Evolutionary conservation across 1,140 invertebrate genomes (phyloP).

Genomic region (Trissolcus basalis): DNA sequence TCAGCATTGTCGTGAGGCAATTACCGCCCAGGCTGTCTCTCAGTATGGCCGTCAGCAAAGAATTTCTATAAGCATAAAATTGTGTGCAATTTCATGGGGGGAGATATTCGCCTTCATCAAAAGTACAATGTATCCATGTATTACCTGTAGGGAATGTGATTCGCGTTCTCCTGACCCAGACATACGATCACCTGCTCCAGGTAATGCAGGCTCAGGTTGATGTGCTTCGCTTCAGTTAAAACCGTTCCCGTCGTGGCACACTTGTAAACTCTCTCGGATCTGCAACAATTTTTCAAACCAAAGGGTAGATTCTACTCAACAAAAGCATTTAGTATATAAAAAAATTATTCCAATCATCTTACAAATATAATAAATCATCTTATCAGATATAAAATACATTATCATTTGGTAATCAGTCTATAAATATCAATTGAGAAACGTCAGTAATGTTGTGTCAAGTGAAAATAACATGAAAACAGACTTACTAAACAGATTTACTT

Average conservation of each 20-base stretch:
- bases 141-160: constrained; percentile 80
- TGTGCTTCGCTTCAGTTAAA: constrained; percentile 67
- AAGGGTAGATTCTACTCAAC: too few species aligned
- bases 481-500: too few species aligned
- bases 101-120: constrained; percentile 18
- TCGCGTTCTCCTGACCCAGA: constrained; percentile 77
- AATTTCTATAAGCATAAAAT: constrained; percentile 74
- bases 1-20: constrained; percentile 82
- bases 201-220: constrained; percentile 80
- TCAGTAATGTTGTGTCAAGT: too few species aligned
- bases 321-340: too few species aligned
- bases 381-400: too few species aligned
- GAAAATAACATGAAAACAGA: too few species aligned
- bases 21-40: constrained; percentile 82
- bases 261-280: constrained; percentile 75
- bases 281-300: constrained; percentile 43
- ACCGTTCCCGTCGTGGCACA: constrained; percentile 75
- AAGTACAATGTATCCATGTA: constrained; percentile 23
- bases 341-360: too few species aligned
- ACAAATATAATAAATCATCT: too few species aligned
- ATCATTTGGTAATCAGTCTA: too few species aligned
- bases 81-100: constrained; percentile 19
- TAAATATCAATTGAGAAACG: too few species aligned
- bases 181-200: constrained; percentile 83
- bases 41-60: constrained; percentile 80